Conservation (phyloP, 2,797 vertebrate species). For the Myotis pilosus region DNA sequence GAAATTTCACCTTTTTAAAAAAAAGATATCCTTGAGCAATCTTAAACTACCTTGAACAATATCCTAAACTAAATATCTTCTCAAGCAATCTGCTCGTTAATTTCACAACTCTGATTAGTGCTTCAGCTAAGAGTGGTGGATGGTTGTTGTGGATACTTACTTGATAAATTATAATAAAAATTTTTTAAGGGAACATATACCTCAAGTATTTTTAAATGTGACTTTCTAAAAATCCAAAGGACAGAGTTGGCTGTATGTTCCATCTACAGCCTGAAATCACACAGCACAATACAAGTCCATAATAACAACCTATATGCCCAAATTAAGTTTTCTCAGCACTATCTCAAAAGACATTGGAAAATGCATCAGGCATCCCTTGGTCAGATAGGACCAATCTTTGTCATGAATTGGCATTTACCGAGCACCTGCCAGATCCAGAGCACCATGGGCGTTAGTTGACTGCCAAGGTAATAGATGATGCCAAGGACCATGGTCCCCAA, state of each 20-base stretch:
- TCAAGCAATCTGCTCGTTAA: not conserved
- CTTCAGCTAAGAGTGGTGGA: not conserved
- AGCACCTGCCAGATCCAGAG: not conserved
- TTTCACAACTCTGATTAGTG: not conserved
- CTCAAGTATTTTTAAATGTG: not conserved
- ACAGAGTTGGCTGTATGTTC: not conserved
- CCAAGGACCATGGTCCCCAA: not conserved
- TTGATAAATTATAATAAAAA: not conserved
- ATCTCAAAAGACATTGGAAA: not conserved
- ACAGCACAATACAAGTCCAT: not conserved
- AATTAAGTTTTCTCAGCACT: slow-evolving; percentile 41
- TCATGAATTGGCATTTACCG: not conserved
- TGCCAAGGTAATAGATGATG: not conserved
- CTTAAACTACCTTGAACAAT: not conserved
- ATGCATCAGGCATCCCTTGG: not conserved
- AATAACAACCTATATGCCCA: not conserved
- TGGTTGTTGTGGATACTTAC: not conserved
- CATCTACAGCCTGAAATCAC: not conserved
- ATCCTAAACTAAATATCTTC: not conserved
- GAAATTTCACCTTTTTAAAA: not conserved
- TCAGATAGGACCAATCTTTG: not conserved
- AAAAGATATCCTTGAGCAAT: not conserved
- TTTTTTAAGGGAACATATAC: not conserved
- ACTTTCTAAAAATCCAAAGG: slow-evolving; percentile 32
- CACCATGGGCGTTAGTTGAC: not conserved